These are phyloP conservation scores for Vulpes vulpes DNA, from an alignment of 2,113 vertebrate species.

Conservation along the genomic window DNA sequence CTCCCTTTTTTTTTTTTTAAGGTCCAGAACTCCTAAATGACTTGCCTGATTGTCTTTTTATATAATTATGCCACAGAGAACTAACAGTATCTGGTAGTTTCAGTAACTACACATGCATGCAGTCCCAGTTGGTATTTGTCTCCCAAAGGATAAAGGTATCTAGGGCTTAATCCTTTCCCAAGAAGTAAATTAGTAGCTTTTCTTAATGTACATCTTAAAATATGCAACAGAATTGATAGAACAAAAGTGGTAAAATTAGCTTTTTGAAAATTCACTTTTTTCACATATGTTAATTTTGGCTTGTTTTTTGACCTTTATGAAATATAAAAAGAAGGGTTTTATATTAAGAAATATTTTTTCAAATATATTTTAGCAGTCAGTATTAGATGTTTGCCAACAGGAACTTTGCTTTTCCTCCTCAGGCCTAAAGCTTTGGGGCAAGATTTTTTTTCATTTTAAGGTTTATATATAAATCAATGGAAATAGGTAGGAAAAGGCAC, in stretches of 20 bases:
- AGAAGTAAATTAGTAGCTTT: background rate
- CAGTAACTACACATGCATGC: background rate
- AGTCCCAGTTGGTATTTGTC: background rate
- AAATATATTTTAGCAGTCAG: background rate
- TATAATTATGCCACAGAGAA: background rate
- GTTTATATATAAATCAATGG: conserved; percentile 11
- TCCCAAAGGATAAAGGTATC: background rate
- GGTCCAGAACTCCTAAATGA: background rate
- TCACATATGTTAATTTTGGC: background rate
- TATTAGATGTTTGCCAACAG: background rate
- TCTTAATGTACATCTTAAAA: conserved; percentile 53
- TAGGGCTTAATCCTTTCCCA: background rate
- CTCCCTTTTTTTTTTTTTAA: too few species aligned
- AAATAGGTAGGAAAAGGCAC: background rate
- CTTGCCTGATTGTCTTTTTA: background rate
- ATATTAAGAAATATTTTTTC: background rate
- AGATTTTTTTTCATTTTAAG: conserved; percentile 1
- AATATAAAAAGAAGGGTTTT: background rate
- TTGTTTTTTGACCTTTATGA: conserved; percentile 36
- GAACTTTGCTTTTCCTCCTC: background rate
- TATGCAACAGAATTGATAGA: conserved; percentile 34
- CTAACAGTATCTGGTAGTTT: background rate
- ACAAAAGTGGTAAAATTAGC: background rate
- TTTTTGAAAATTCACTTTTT: background rate
- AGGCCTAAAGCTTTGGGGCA: background rate